Percentiles rank a stretch among this genome's conserved stretches.
These are phyloP conservation scores for Brachionus paranguensis DNA, from an alignment of 1,140 invertebrate genomes.

Conservation along the genomic window DNA sequence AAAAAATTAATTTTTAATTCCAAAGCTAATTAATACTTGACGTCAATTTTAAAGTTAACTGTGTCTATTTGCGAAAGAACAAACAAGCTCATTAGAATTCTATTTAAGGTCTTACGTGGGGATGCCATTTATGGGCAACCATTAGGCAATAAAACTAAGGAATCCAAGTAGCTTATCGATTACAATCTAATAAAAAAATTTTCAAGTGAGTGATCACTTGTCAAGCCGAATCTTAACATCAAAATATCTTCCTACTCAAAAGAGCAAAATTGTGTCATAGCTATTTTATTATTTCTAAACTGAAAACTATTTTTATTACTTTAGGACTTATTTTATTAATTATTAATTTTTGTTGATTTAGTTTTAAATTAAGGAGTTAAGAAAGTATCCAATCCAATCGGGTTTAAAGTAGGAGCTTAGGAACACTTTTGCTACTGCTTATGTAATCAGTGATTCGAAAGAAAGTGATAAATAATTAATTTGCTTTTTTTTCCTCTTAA, in stretches of 20 bases:
- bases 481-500: neutral
- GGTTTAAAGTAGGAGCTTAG: neutral
- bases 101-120: neutral
- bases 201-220: neutral
- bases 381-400: neutral
- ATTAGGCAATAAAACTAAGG: neutral
- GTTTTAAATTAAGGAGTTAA: neutral
- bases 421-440: neutral
- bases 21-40: neutral
- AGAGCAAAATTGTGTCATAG: neutral
- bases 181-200: neutral
- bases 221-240: neutral
- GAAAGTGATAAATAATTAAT: neutral
- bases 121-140: neutral
- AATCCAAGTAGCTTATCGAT: neutral
- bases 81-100: neutral
- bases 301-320: neutral
- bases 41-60: neutral
- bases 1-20: neutral
- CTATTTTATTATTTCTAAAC: neutral
- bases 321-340: neutral
- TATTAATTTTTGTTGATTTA: conserved; percentile 3
- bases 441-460: neutral
- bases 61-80: neutral
- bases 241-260: neutral